phyloP scores from a whole-genome alignment of 1,140 invertebrate species.

The Phymastichus coffea region DNA sequence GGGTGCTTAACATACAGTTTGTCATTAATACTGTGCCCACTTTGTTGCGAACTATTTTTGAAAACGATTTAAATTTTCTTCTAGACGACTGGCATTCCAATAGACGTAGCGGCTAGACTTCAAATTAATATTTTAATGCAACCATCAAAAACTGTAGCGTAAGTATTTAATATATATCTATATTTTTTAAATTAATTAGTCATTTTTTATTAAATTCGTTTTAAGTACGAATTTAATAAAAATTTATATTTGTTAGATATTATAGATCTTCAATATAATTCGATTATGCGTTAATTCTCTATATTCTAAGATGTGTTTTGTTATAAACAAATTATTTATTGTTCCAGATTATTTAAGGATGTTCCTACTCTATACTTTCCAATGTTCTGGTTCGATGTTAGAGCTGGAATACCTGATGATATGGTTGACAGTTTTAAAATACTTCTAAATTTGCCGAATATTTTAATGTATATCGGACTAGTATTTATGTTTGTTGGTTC shows the following conservation, averaged over 20 bases:
- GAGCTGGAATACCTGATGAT: conserved; percentile 61
- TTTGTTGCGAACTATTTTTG: too few relatives aligned
- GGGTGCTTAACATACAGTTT: too few relatives aligned
- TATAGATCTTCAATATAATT: too few relatives aligned
- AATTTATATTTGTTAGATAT: too few relatives aligned
- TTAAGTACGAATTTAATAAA: too few relatives aligned
- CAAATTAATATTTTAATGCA: conserved; percentile 77
- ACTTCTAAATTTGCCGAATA: conserved; percentile 42
- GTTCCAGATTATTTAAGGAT: conserved; percentile 64
- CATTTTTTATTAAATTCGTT: too few relatives aligned
- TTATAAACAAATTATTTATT: not conserved
- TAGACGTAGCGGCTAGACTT: conserved; percentile 72
- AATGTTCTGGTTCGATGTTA: conserved; percentile 76
- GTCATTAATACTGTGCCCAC: too few relatives aligned
- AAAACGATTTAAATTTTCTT: too few relatives aligned
- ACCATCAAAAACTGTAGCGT: conserved; percentile 63
- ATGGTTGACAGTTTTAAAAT: conserved; percentile 46
- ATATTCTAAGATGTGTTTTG: too few relatives aligned
- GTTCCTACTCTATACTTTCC: conserved; percentile 73
- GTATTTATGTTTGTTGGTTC: conserved; percentile 43
- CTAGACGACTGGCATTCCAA: conserved; percentile 70
- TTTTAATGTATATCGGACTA: conserved; percentile 39
- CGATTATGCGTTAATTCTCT: too few relatives aligned
- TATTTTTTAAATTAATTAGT: not conserved
- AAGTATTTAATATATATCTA: conserved; percentile 51